These are phyloP conservation scores for Acanthis flammea DNA, from an alignment of 2,797 vertebrate species.

Conservation along the genomic window DNA sequence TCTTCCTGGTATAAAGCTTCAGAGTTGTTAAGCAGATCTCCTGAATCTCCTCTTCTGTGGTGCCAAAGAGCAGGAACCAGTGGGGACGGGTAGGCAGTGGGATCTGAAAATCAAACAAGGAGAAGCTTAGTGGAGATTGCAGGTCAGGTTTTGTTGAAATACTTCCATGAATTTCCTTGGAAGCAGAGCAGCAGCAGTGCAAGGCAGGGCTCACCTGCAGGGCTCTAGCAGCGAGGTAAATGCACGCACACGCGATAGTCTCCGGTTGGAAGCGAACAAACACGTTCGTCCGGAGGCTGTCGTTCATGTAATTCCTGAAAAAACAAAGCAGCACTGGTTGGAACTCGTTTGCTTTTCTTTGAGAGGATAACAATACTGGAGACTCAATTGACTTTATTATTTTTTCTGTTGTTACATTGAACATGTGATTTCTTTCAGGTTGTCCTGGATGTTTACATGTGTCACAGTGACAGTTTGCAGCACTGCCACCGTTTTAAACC, in stretches of 20 bases:
- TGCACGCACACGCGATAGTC: constrained; percentile 97
- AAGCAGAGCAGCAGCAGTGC: not conserved
- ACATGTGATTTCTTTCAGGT: not conserved
- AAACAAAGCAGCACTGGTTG: not conserved
- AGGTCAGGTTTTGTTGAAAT: rapidly evolving
- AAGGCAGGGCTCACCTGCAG: constrained; percentile 82
- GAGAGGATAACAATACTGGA: constrained; percentile 66
- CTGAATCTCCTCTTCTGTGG: constrained; percentile 94
- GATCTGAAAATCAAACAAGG: constrained; percentile 76
- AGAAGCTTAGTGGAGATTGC: rapidly evolving
- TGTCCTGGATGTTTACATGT: not conserved
- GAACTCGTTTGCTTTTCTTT: not conserved
- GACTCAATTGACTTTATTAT: constrained; percentile 94
- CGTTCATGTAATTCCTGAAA: constrained; percentile 98
- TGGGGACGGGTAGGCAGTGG: constrained; percentile 90
- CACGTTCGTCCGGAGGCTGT: constrained; percentile 95
- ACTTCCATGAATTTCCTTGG: not conserved
- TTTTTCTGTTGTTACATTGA: constrained; percentile 79
- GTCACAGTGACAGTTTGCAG: not conserved
- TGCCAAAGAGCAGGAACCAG: constrained; percentile 95
- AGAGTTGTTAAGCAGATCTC: constrained; percentile 96
- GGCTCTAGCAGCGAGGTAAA: constrained; percentile 94
- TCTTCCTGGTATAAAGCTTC: constrained; percentile 93
- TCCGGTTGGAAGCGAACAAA: constrained; percentile 98
- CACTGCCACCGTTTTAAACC: not conserved